Evolutionary conservation across 2,888 invertebrate species (phyloP), one percentile per base, ranked within the genome.

Genomic region (Nephrotoma guestfalica): DNA sequence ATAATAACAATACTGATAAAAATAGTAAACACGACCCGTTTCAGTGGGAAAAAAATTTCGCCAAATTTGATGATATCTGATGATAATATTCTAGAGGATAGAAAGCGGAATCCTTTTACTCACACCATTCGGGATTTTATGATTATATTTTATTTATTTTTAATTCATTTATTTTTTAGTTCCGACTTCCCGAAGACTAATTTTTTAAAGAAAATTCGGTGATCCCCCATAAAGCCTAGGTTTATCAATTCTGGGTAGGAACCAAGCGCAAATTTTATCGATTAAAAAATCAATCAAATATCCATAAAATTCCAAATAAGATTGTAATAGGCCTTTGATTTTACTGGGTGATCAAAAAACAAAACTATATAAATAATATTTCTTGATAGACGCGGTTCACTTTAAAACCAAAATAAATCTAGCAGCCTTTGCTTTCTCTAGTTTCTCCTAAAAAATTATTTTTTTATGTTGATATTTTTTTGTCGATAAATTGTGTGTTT

Each of bases 11-110:
- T 47, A 51, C 40, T 51, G 57, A 43, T 18, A 86, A 86, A 41
- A 57, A 57, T 51, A 57, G 85, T 51, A 87, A 87, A 30, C 86
- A 86, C 84, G 87, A 87, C 85, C 86, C 87, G 89, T 91, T 90
- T 86, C 90, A 91, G 86, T 91, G 91, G 91, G 90, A 90, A 88
- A 90, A 90, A 88, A 91, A 92, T 89, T 92, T 92, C 88, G 92
- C 92, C 84, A 92, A 92, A 89, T 92, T 92, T 88, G 92, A 92
- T 89, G 92, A 92, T 88, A 91, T 91, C 91, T 91, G 91, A 91
- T 71, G 7, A 30, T 18, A 9, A 7, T 18, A 71, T 71, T 71
- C 0, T 18, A 2, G 11, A 30, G 11, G 71, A 71, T 9, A 30
- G 30, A 5, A 71, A 18, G 30, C 18, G 18, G 9, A 6, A 57